These are phyloP conservation scores for Nymphalis polychloros DNA, from an alignment of 2,888 invertebrate genomes.

Conservation along the genomic window DNA sequence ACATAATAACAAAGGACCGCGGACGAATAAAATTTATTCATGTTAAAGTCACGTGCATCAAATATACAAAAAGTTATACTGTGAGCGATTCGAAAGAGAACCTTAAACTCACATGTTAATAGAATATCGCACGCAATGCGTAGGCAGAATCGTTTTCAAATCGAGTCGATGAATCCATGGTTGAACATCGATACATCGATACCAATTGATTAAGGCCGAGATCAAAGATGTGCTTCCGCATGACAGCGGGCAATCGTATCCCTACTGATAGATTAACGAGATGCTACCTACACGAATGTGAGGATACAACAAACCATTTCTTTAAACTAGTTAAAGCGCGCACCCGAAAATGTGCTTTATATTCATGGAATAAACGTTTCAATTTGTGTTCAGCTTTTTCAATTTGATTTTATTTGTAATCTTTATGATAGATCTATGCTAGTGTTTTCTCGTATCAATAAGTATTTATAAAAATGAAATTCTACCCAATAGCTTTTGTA, in stretches of 20 bases:
- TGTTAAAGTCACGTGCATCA: background rate
- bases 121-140: constrained; percentile 57
- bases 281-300: constrained; percentile 41
- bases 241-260: constrained; percentile 51
- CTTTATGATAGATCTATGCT: constrained; percentile 24
- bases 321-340: constrained; percentile 15
- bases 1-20: background rate
- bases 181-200: constrained; percentile 61
- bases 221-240: constrained; percentile 74
- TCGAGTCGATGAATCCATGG: constrained; percentile 60
- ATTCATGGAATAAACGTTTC: background rate
- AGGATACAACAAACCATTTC: constrained; percentile 27
- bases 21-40: background rate
- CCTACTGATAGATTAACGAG: constrained; percentile 47
- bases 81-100: constrained; percentile 49
- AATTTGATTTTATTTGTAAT: constrained; percentile 14
- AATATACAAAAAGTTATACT: constrained; percentile 40
- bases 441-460: constrained; percentile 23
- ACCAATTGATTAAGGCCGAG: constrained; percentile 68
- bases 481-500: constrained; percentile 7
- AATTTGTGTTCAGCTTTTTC: constrained; percentile 6
- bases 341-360: constrained; percentile 19
- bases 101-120: constrained; percentile 50
- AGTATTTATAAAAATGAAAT: constrained; percentile 17
- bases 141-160: constrained; percentile 63